These are phyloP conservation scores for Orchesella cincta DNA, from an alignment of 1,140 invertebrate species.

Conservation along the genomic window DNA sequence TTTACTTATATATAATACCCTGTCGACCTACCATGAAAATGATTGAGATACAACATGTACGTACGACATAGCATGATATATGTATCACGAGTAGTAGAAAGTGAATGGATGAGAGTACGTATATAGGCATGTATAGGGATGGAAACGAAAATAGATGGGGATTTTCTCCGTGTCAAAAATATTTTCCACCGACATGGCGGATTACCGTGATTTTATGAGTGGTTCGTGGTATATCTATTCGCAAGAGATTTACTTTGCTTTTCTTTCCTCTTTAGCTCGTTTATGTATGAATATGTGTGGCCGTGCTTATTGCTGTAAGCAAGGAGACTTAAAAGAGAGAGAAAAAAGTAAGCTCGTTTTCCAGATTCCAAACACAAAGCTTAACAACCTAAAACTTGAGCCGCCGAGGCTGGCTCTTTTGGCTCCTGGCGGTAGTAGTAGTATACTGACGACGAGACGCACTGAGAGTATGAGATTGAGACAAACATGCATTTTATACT, in stretches of 20 bases:
- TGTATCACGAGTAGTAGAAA: neutral
- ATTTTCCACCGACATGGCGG: conserved; percentile 22
- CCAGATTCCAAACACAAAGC: neutral
- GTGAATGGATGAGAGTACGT: neutral
- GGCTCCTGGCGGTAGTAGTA: no score
- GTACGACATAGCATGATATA: neutral
- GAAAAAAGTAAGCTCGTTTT: neutral
- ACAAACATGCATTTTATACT: no score
- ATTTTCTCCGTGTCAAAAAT: conserved; percentile 22
- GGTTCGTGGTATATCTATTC: conserved; percentile 25
- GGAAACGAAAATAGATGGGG: neutral
- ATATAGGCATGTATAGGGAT: neutral
- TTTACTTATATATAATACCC: neutral
- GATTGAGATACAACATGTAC: neutral
- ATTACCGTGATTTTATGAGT: conserved; percentile 29
- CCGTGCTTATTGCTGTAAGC: conserved; percentile 19
- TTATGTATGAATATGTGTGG: conserved; percentile 10
- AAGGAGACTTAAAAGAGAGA: neutral
- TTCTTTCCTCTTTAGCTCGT: neutral
- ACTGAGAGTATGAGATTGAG: no score
- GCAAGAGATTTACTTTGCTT: conserved; percentile 17
- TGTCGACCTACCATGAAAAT: no score
- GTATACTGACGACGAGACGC: no score
- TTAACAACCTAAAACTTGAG: no score
- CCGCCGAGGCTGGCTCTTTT: no score